Percentiles rank a stretch among this genome's conserved stretches.
These are phyloP conservation scores for silkworm (Bombyx mori) DNA, from an alignment of 1,140 invertebrate species.

Conservation along the genomic window DNA sequence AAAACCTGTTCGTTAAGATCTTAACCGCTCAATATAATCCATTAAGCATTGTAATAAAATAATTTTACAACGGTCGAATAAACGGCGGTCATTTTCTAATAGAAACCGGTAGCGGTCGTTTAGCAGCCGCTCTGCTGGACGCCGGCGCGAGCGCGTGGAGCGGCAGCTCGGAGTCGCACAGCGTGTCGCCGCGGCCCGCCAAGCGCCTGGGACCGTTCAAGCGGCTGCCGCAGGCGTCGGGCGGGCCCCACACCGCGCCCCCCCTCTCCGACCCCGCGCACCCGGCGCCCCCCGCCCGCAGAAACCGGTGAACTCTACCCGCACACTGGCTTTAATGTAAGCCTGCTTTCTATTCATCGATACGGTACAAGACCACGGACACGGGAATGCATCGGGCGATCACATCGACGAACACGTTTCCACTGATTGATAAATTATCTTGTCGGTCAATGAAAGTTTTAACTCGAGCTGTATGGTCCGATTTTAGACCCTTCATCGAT, in stretches of 20 bases:
- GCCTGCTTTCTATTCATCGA: no score
- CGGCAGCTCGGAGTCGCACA: slow-evolving; percentile 30
- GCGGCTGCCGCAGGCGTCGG: slow-evolving; percentile 27
- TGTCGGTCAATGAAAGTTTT: no score
- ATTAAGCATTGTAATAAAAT: no score
- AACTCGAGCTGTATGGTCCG: no score
- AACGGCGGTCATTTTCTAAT: not conserved
- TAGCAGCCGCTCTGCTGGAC: slow-evolving; percentile 52
- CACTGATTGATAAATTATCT: no score
- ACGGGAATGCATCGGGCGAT: no score
- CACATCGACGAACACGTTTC: no score
- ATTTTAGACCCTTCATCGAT: no score
- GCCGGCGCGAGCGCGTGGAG: slow-evolving; percentile 41
- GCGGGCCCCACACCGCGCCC: slow-evolving; percentile 19
- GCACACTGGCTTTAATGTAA: not conserved
- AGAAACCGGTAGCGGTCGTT: slow-evolving; percentile 45
- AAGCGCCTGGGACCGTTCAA: slow-evolving; percentile 64
- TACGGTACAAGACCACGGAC: no score
- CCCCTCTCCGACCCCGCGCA: slow-evolving; percentile 24
- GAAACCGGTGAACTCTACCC: slow-evolving; percentile 34
- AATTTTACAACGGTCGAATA: no score
- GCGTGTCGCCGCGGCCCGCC: slow-evolving; percentile 53
- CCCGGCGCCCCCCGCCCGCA: slow-evolving; percentile 16
- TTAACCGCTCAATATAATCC: no score
- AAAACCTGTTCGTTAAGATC: no score